Evolutionary conservation across 1,140 invertebrate genomes (phyloP).

Genomic region (Drosophila setifemur): DNA sequence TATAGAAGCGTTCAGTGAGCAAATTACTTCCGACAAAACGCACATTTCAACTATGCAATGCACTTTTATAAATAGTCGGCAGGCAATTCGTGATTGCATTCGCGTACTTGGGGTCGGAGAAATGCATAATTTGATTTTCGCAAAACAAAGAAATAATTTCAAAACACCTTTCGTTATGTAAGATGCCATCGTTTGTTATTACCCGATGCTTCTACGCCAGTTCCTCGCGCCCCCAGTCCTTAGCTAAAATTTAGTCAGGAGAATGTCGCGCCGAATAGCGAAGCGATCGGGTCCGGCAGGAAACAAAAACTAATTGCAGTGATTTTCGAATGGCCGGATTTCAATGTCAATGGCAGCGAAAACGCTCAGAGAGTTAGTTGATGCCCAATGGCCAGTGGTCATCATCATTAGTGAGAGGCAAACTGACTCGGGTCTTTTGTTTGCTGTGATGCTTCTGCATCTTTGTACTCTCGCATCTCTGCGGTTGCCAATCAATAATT

Average conservation of each 20-base stretch:
- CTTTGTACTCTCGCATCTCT: slow-evolving; percentile 42
- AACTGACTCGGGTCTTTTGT: background rate
- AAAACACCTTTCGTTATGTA: slow-evolving; percentile 15
- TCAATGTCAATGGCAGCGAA: slow-evolving; percentile 72
- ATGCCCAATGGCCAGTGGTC: slow-evolving; percentile 11
- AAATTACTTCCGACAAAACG: slow-evolving; percentile 71
- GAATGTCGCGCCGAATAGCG: slow-evolving; percentile 39
- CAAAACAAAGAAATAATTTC: slow-evolving; percentile 1
- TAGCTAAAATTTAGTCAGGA: slow-evolving; percentile 33
- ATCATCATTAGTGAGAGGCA: slow-evolving; percentile 37
- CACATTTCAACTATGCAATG: slow-evolving; percentile 69
- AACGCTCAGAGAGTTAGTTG: slow-evolving; percentile 29
- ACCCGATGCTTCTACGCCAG: slow-evolving; percentile 39
- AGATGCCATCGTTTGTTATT: slow-evolving; percentile 34
- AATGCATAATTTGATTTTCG: slow-evolving; percentile 14
- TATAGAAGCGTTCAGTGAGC: slow-evolving; percentile 55
- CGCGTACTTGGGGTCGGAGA: background rate
- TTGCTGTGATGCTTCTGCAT: slow-evolving; percentile 21
- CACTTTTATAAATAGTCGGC: slow-evolving; percentile 59
- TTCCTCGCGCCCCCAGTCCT: slow-evolving; percentile 8
- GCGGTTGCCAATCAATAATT: slow-evolving; percentile 68
- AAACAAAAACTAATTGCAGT: slow-evolving; percentile 64
- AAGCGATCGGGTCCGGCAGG: slow-evolving; percentile 58
- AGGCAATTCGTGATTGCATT: slow-evolving; percentile 27
- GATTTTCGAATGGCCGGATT: slow-evolving; percentile 47